Base-by-base conservation (phyloP, 2,888 invertebrate genomes). In the Actias luna region DNA sequence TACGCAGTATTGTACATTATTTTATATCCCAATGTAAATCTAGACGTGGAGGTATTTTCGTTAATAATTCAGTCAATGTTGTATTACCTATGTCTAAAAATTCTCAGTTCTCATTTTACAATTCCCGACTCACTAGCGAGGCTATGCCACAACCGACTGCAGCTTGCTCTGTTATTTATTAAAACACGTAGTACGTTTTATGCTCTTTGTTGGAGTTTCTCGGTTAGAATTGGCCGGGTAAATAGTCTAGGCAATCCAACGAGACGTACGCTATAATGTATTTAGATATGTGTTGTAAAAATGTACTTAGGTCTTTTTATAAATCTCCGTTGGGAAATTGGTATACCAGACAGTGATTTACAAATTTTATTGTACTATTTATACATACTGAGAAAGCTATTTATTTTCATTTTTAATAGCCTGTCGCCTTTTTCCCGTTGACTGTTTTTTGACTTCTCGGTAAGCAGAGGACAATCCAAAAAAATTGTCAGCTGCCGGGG, bases 121-220 rank as follows among this genome's bases (percentile, higher is more conserved):
- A 67, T n/a, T 66, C 60, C 42, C 59, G 62, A 59, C 60, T 52
- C 57, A 61, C 64, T 29, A 55, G n/a, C 65, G 66, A 68, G 68
- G 61, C 65, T 67, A 67, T 67, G 69, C 69, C 70, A 71, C 69
- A 69, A 69, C 67, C 61, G 63, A 71, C 64, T 70, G 66, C 67
- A 73, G 77, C 80, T 79, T 75, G 72, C 69, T 78, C 70, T 72
- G 72, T 79, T 75, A 75, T 75, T 81, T 73, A 83, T 82, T 85
- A 83, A 85, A 82, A 79, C 77, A 79, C 61, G 65, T 67, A n/a
- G n/a, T n/a, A 80, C 79, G 78, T 83, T 84, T 84, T 84, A 83
- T 83, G 79, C 76, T 61, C 65, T 62, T 69, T 55, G 16, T 22
- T 39, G 25, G 25, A 50, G 3, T 8, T 50, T 25, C 46, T 50